Evolutionary conservation across 1,140 invertebrate species (phyloP).

Genomic region (Mercenaria mercenaria): DNA sequence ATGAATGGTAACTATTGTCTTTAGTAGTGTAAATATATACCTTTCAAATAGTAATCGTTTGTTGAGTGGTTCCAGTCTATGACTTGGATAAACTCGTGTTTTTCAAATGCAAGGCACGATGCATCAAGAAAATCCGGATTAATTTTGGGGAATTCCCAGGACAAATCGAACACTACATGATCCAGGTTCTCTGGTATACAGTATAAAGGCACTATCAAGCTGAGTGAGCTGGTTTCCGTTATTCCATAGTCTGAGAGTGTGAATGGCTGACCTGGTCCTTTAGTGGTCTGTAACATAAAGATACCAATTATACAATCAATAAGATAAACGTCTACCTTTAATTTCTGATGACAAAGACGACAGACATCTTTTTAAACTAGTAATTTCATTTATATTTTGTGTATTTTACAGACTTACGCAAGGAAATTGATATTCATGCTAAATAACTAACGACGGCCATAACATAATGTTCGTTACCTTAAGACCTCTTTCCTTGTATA

Average conservation of each 20-base stretch:
- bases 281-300: not conserved
- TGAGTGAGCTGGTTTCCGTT: not conserved
- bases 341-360: too few species aligned
- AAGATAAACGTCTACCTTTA: too few species aligned
- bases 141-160: not conserved
- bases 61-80: slow-evolving; percentile 38
- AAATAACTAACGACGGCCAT: not conserved
- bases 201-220: not conserved
- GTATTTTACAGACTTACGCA: too few species aligned
- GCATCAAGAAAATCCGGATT: slow-evolving; percentile 37
- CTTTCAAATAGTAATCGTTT: not conserved
- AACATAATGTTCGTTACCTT: not conserved
- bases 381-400: too few species aligned
- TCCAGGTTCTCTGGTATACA: slow-evolving; percentile 36
- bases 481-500: not conserved
- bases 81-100: slow-evolving; percentile 9
- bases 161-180: slow-evolving; percentile 30
- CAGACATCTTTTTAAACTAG: too few species aligned
- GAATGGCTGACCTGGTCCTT: not conserved
- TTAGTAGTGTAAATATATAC: not conserved
- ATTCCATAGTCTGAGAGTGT: not conserved
- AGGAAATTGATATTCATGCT: too few species aligned
- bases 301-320: too few species aligned
- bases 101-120: not conserved
- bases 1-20: too few species aligned